phyloP scores from a whole-genome alignment of 2,888 invertebrate genomes.

The Papilio demoleus region DNA sequence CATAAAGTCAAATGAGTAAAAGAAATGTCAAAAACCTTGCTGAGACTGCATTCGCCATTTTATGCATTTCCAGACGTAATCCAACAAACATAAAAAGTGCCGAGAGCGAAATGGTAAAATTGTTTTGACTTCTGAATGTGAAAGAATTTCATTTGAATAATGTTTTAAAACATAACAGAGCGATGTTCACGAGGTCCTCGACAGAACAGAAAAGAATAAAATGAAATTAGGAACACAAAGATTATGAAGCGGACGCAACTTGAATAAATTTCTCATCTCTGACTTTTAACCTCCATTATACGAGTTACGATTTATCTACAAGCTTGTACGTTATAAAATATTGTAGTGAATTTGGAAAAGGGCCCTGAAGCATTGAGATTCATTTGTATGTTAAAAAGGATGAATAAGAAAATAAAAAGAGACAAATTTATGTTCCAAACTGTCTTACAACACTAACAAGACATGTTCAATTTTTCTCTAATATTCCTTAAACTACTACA shows the following conservation, averaged over 20 bases:
- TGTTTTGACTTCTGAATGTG: conserved; percentile 37
- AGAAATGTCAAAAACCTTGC: conserved; percentile 12
- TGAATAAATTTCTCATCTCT: conserved; percentile 59
- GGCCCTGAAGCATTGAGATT: conserved; percentile 4
- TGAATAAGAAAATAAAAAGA: conserved; percentile 1
- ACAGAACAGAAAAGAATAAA: conserved; percentile 58
- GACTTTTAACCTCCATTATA: conserved; percentile 50
- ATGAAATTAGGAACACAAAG: conserved; percentile 65
- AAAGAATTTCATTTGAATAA: conserved; percentile 36
- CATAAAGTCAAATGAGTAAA: conserved; percentile 14
- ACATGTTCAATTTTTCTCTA: not conserved
- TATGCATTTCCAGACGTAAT: conserved; percentile 18
- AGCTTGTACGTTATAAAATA: conserved; percentile 25
- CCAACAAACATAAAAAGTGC: conserved; percentile 24
- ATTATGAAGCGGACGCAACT: conserved; percentile 43
- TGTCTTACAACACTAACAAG: not conserved
- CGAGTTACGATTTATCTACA: conserved; percentile 36
- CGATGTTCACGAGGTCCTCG: conserved; percentile 48
- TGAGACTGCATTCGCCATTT: not conserved
- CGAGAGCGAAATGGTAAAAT: conserved; percentile 26
- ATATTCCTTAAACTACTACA: too few species aligned
- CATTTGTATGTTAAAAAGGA: conserved; percentile 15
- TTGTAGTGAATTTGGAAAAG: conserved; percentile 24
- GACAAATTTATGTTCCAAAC: not conserved
- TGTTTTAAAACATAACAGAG: conserved; percentile 38